These are phyloP conservation scores for Sciaenops ocellatus DNA, from an alignment of 2,797 vertebrate species.

Conservation along the genomic window DNA sequence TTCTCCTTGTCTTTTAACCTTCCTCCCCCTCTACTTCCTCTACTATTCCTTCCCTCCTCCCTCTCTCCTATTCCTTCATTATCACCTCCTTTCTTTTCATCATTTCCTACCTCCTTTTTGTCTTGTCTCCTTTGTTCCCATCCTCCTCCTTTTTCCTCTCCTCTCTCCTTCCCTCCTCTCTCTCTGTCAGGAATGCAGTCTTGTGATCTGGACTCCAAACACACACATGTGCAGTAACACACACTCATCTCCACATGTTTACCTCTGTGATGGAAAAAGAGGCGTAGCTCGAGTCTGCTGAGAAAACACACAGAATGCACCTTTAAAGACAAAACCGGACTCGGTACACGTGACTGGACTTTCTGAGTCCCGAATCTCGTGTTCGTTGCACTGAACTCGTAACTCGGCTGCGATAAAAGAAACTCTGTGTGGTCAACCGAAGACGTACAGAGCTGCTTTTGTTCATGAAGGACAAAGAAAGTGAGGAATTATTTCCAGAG, in stretches of 20 bases:
- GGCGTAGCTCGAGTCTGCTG: not conserved
- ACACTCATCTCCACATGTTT: constrained; percentile 14
- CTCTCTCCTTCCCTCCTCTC: not conserved
- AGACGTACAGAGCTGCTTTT: constrained; percentile 55
- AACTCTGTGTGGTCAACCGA: constrained; percentile 32
- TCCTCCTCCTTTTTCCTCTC: no score
- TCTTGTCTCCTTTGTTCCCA: not conserved
- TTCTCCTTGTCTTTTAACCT: no score
- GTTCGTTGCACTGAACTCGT: constrained; percentile 16
- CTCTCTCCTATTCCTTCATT: not conserved
- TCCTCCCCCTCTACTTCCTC: no score
- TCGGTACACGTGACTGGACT: not conserved
- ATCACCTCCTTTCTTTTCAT: no score
- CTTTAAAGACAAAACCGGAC: constrained; percentile 10
- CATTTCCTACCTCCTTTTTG: not conserved
- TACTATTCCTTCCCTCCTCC: no score
- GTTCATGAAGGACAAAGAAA: constrained; percentile 41
- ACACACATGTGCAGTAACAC: constrained; percentile 12
- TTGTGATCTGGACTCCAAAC: constrained; percentile 38
- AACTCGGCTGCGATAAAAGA: constrained; percentile 30
- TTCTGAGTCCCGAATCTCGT: constrained; percentile 22
- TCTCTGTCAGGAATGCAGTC: constrained; percentile 53
- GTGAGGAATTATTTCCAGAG: constrained; percentile 8
- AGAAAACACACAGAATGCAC: constrained; percentile 6
- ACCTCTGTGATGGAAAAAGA: constrained; percentile 36